A percentile compares a stretch with the other conserved stretches of the same genome.
Conservation (phyloP, 2,888 invertebrate species). For the Leucania comma region DNA sequence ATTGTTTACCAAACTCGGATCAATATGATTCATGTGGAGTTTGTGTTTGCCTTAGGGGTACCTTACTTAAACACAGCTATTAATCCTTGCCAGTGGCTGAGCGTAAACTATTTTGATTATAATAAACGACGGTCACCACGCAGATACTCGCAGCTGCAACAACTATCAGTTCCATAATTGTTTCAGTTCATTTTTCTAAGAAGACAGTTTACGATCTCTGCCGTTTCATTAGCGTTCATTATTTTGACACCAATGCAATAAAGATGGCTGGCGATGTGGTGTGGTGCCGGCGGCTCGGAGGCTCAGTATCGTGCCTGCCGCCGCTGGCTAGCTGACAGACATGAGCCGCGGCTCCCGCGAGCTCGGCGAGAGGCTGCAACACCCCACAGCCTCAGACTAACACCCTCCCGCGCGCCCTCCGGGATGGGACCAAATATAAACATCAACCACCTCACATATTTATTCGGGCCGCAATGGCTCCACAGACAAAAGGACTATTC, state of each 20-base stretch:
- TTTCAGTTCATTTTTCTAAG: conserved; percentile 15
- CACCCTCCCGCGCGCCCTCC: conserved; percentile 67
- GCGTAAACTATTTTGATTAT: conserved; percentile 18
- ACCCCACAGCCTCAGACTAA: conserved; percentile 63
- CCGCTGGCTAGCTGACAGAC: conserved; percentile 74
- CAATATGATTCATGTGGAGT: conserved; percentile 14
- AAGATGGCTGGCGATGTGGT: conserved; percentile 76
- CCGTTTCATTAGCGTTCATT: conserved; percentile 82
- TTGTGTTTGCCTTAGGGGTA: conserved; percentile 9
- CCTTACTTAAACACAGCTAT: not conserved
- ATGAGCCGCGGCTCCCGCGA: conserved; percentile 73
- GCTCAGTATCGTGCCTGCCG: conserved; percentile 74
- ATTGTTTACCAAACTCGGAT: conserved; percentile 2
- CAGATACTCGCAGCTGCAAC: not conserved
- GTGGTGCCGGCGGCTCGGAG: conserved; percentile 63
- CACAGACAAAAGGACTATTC: conserved; percentile 78
- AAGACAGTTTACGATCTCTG: conserved; percentile 70
- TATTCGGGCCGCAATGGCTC: conserved; percentile 86
- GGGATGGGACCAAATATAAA: conserved; percentile 86
- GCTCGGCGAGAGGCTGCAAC: conserved; percentile 66
- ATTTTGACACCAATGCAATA: conserved; percentile 85
- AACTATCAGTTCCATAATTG: conserved; percentile 7
- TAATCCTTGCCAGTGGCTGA: conserved; percentile 11
- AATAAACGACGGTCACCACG: not conserved
- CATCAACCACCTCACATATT: conserved; percentile 77